Percentiles rank a stretch among this genome's conserved stretches.
phyloP scores from a whole-genome alignment of 1,140 invertebrate species.

The Acromyrmex heyeri region DNA sequence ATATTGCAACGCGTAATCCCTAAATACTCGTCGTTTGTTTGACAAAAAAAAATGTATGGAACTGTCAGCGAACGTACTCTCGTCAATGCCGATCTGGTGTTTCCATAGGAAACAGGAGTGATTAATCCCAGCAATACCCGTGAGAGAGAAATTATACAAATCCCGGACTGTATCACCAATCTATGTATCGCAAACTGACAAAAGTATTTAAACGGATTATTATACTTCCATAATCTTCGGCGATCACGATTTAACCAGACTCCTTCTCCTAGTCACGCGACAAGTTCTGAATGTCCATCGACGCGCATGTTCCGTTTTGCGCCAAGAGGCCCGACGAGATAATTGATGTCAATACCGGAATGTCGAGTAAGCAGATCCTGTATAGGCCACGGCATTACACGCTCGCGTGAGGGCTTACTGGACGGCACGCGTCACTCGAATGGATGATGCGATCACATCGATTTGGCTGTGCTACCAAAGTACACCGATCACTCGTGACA shows the following conservation, averaged over 20 bases:
- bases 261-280: background rate
- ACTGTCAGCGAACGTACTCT: slow-evolving; percentile 32
- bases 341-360: slow-evolving; percentile 38
- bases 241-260: background rate
- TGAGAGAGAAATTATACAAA: slow-evolving; percentile 17
- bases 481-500: background rate
- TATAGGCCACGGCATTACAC: slow-evolving; percentile 1
- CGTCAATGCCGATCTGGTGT: slow-evolving; percentile 31
- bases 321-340: background rate
- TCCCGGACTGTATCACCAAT: background rate
- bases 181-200: background rate
- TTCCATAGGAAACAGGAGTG: slow-evolving; percentile 3
- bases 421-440: slow-evolving; percentile 17
- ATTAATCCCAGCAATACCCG: slow-evolving; percentile 1
- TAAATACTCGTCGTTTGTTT: slow-evolving; percentile 50
- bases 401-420: slow-evolving; percentile 17
- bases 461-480: background rate
- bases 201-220: slow-evolving; percentile 14
- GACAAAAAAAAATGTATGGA: slow-evolving; percentile 24
- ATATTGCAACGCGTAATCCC: slow-evolving; percentile 50
- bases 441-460: background rate
- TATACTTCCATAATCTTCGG: background rate
- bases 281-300: background rate
- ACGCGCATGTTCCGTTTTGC: background rate
- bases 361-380: slow-evolving; percentile 14